phyloP scores from a whole-genome alignment of 2,888 invertebrate species.

The Sminthurinus aureus region DNA sequence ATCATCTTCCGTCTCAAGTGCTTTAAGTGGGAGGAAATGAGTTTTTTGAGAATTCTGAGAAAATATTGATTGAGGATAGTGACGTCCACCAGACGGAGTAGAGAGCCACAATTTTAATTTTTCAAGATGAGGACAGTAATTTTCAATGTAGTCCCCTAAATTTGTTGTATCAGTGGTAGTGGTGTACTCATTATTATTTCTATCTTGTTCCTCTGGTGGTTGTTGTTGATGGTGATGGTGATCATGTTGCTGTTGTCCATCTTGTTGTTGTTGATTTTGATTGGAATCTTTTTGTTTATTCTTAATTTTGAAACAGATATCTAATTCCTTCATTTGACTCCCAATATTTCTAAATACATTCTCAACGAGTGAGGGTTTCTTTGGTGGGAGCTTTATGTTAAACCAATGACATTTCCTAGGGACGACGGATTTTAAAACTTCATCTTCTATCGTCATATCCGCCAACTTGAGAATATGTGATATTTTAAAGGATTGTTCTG shows the following conservation, averaged over 20 bases:
- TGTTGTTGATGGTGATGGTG: not conserved
- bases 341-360: constrained; percentile 19
- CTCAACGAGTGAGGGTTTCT: not conserved
- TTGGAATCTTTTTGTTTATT: not conserved
- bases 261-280: not conserved
- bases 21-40: constrained; percentile 18
- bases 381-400: constrained; percentile 18
- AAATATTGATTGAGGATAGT: constrained; percentile 2
- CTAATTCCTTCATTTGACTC: not conserved
- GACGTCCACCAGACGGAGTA: not conserved
- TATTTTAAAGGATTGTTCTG: not conserved
- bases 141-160: constrained; percentile 9
- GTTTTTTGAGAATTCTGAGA: not conserved
- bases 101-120: constrained; percentile 12
- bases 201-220: not conserved
- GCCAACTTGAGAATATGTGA: not conserved
- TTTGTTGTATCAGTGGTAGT: not conserved
- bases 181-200: not conserved
- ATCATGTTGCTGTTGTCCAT: not conserved
- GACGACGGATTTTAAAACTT: not conserved
- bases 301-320: not conserved
- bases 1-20: constrained; percentile 6
- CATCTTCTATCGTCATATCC: not conserved
- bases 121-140: constrained; percentile 16
- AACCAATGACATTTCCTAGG: constrained; percentile 18